Base-by-base conservation (phyloP, 2,113 vertebrate species). In the Phaethon lepturus region DNA sequence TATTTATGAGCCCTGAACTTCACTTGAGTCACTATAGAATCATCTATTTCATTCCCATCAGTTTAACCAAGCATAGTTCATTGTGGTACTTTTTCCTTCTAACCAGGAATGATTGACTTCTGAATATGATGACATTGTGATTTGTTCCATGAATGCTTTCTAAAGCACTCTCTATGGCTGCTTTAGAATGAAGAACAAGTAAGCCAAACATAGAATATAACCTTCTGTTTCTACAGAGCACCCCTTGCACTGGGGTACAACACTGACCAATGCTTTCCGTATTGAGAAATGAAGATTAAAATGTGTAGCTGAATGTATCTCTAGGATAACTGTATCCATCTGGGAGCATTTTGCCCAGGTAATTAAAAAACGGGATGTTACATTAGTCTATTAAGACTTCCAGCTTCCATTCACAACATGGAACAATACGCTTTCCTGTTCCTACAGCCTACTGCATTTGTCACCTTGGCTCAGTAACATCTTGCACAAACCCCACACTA, bases 1-100 rank as follows among this genome's bases (percentile, higher is more conserved):
- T 88, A 72, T 47, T 91, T 64, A 78, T 33, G 40, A 95, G 59
- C 56, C 45, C 17, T 63, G 44, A 86, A 71, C 42, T 83, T 45
- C n/a, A 44, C 45, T 59, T 52, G 44, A 80, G 29, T 83, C 64
- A 78, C 68, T 81, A 53, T 14, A 92, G 90, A 79, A 88, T 83
- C 1, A 2, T 28, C 16, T 63, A 26, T 63, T 86, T 90, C 77
- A 63, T 47, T 64, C 35, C 44, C 28, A 38, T 9, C 47, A 58
- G 42, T 90, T 94, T 79, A 95, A 82, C 28, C 47, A 67, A 89
- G 77, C 68, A 56, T 29, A 78, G 49, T 33, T 79, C 69, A 66
- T 19, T 60, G 53, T 24, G 11, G 53, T 72, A 75, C 60, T 73
- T 93, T 55, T 78, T 81, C 86, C 86, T 86, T 93, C 45, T 73